Conservation (phyloP, 2,113 vertebrate species). For the Grammomys dolichurus region DNA sequence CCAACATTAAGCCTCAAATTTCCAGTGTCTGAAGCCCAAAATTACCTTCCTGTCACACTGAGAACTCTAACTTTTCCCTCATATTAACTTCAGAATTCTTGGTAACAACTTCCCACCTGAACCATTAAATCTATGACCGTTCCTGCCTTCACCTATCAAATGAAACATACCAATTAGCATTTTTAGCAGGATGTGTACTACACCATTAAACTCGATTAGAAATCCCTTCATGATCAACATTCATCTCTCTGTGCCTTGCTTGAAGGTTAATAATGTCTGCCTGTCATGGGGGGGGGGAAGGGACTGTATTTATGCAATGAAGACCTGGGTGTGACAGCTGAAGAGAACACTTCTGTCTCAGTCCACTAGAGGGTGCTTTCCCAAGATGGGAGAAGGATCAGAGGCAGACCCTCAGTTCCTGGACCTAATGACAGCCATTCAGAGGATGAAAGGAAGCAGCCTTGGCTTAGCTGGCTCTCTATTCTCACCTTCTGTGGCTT, state of each 20-base stretch:
- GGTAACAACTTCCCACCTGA: conserved; percentile 69
- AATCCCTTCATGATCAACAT: conserved; percentile 85
- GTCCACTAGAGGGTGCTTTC: conserved; percentile 86
- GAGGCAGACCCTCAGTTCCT: not conserved
- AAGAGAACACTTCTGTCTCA: conserved; percentile 75
- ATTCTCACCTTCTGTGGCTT: conserved; percentile 41
- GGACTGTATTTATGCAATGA: conserved; percentile 68
- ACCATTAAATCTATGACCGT: conserved; percentile 20
- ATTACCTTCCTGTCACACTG: not conserved
- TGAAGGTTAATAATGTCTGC: conserved; percentile 85
- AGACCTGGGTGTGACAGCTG: not conserved
- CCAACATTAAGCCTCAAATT: not conserved
- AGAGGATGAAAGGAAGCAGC: not conserved
- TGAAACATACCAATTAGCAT: conserved; percentile 77
- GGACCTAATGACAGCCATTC: not conserved
- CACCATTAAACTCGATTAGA: conserved; percentile 81
- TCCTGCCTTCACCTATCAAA: conserved; percentile 78
- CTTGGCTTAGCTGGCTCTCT: not conserved
- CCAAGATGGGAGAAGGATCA: not conserved
- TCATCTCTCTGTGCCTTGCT: conserved; percentile 76
- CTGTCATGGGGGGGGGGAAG: conserved; percentile 19
- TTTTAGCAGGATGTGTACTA: conserved; percentile 80
- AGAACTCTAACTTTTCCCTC: not conserved
- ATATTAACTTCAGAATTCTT: conserved; percentile 60
- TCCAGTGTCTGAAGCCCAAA: not conserved